Evolutionary conservation across 2,888 invertebrate genomes (phyloP), one percentile per base, ranked within the genome.

Genomic region (Lacanobia oleracea): DNA sequence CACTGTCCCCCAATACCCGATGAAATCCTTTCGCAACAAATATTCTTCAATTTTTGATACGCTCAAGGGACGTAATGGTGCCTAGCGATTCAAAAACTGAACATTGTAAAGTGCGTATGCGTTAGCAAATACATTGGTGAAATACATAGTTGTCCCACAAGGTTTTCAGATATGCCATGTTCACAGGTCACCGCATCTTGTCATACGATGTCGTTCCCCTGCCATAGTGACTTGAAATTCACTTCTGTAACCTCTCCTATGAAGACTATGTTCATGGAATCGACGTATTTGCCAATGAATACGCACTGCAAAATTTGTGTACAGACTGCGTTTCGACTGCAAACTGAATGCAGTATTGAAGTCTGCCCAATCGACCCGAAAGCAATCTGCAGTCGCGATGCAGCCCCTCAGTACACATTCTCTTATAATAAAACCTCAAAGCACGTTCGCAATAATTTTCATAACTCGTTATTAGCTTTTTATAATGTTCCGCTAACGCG

Each of bases 381-480:
- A 21, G n/a, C 16, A 61, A 59, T 48, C 37, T 50, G 33, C 40
- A 63, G 61, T 51, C 27, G 18, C 10, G 40, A 54, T 50, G 57
- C 43, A 53, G 67, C 54, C 7, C 3, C 6, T 33, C 48, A 1
- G 27, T 45, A 51, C 69, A 76, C 14, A 12, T 40, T 59, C 16
- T 65, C 37, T 18, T 59, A 12, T 8, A 72, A 51, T 57, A 43
- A 67, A 82, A 77, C 77, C 75, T 80, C 77, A 75, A 81, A 88
- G 89, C 91, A 90, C 91, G 85, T 88, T 88, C 87, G 89, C 90
- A 91, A 91, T 91, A 90, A 88, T 90, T 88, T 89, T 90, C 88
- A 87, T 89, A 90, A 90, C 87, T 91, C 90, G 90, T 93, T 93
- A 89, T 88, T 93, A 93, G 93, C 93, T 94, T 93, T 85, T 92